Conservation (phyloP, 2,888 invertebrate species). For the Sepiola atlantica region DNA sequence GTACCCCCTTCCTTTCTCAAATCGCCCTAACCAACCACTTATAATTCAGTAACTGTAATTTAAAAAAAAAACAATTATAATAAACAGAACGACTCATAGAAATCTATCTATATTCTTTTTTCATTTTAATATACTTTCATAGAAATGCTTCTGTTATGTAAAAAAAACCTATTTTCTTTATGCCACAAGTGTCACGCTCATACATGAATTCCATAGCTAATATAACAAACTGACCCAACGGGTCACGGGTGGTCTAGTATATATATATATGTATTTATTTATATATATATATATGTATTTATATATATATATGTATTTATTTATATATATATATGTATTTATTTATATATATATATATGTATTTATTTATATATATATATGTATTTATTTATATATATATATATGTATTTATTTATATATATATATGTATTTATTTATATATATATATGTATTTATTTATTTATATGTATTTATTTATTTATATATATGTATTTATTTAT, state of each 20-base stretch:
- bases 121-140: too few relatives aligned
- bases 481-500: background rate
- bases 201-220: too few relatives aligned
- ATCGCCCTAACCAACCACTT: too few relatives aligned
- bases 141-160: too few relatives aligned
- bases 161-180: too few relatives aligned
- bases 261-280: constrained; percentile 6
- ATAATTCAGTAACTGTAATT: too few relatives aligned
- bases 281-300: background rate
- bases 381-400: background rate
- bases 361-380: constrained; percentile 1
- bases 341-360: constrained; percentile 2
- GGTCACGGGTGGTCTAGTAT: background rate
- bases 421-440: background rate
- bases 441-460: background rate
- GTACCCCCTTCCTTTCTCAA: too few relatives aligned
- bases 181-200: too few relatives aligned
- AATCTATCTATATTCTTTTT: too few relatives aligned
- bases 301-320: constrained; percentile 2
- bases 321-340: background rate
- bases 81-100: too few relatives aligned
- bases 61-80: too few relatives aligned
- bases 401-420: background rate
- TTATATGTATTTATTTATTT: background rate
- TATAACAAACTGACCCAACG: too few relatives aligned